Conservation (phyloP, 2,888 invertebrate species). For the Orthonevra nobilis region DNA sequence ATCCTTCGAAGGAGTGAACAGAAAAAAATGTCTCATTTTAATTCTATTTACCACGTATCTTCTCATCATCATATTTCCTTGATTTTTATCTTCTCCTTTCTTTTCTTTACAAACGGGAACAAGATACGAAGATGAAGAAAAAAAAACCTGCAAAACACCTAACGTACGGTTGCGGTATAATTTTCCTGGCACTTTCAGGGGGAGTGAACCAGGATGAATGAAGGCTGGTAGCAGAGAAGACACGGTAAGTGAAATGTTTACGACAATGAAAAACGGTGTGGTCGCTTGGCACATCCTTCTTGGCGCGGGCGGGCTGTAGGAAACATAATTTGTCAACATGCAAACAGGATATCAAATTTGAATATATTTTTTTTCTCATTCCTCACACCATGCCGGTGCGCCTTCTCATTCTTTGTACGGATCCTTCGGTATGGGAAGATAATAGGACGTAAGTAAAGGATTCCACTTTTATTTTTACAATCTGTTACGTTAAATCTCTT, state of each 20-base stretch:
- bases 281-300: constrained; percentile 53
- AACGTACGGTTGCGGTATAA: constrained; percentile 61
- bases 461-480: constrained; percentile 64
- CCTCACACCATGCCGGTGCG: not conserved
- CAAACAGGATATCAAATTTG: constrained; percentile 70
- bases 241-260: constrained; percentile 73
- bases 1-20: constrained; percentile 15
- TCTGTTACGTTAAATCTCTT: constrained; percentile 68
- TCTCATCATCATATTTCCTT: constrained; percentile 72
- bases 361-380: constrained; percentile 40
- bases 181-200: constrained; percentile 21
- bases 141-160: constrained; percentile 60
- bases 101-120: constrained; percentile 18
- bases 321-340: constrained; percentile 70
- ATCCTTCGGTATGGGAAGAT: constrained; percentile 32
- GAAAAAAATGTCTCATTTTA: constrained; percentile 71
- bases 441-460: constrained; percentile 68
- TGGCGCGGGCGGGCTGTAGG: constrained; percentile 12
- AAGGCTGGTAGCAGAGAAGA: constrained; percentile 51
- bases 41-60: constrained; percentile 73
- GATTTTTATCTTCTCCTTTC: constrained; percentile 71
- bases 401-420: constrained; percentile 28
- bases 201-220: constrained; percentile 12
- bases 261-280: constrained; percentile 72
- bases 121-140: no score